phyloP scores from a whole-genome alignment of 2,113 vertebrate genomes.

The Pelvicachromis taeniatus region DNA sequence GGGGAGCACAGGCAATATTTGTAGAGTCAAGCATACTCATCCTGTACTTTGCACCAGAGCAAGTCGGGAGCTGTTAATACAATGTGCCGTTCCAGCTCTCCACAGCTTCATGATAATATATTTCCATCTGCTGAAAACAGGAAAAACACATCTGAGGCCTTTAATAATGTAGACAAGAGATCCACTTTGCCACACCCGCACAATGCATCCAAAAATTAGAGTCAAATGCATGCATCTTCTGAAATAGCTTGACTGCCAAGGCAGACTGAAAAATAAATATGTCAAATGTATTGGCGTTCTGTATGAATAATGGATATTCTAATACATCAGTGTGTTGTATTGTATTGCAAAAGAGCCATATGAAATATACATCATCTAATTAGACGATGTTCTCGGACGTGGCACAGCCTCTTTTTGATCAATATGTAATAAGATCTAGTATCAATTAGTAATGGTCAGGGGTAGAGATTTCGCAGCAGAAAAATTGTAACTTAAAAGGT shows the following conservation, averaged over 20 bases:
- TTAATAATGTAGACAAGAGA: conserved; percentile 71
- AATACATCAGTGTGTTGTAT: conserved; percentile 57
- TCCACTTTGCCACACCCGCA: conserved; percentile 57
- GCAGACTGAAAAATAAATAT: conserved; percentile 60
- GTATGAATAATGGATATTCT: conserved; percentile 66
- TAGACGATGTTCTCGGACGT: conserved; percentile 56
- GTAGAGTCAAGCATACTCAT: conserved; percentile 64
- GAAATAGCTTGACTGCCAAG: conserved; percentile 41
- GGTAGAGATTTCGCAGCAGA: conserved; percentile 21
- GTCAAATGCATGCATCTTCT: conserved; percentile 50
- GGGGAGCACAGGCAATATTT: conserved; percentile 56
- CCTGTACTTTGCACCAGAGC: conserved; percentile 50
- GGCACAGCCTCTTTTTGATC: conserved; percentile 59
- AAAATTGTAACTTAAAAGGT: conserved; percentile 23
- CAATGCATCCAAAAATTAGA: conserved; percentile 56
- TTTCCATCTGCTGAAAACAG: conserved; percentile 69
- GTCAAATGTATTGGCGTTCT: conserved; percentile 56
- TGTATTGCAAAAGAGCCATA: conserved; percentile 57
- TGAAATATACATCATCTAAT: conserved; percentile 71
- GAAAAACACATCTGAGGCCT: conserved; percentile 70
- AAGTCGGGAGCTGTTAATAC: conserved; percentile 53
- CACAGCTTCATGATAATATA: conserved; percentile 58
- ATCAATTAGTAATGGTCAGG: conserved; percentile 63
- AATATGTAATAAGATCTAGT: conserved; percentile 69
- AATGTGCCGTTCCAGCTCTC: conserved; percentile 43